These are phyloP conservation scores for Sebastes kiyomatsui DNA, from an alignment of 2,797 vertebrate genomes.

Conservation along the genomic window DNA sequence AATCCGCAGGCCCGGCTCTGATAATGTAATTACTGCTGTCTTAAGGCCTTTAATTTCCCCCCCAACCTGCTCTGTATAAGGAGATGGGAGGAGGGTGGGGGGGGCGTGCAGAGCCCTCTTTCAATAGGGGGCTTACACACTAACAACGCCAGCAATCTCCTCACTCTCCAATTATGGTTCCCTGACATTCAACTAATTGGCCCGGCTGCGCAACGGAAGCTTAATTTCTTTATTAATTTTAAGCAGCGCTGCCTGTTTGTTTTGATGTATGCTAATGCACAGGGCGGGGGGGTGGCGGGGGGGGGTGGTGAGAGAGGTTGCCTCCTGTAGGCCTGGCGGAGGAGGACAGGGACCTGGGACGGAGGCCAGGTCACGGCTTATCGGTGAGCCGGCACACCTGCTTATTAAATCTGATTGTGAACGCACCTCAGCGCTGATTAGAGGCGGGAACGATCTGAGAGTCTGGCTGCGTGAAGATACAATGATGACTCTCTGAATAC, in stretches of 20 bases:
- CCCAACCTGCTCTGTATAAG: conserved; percentile 87
- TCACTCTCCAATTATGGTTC: conserved; percentile 97
- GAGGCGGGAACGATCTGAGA: conserved; percentile 20
- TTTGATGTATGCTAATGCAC: conserved; percentile 91
- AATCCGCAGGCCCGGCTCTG: conserved; percentile 96
- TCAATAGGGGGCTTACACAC: conserved; percentile 89
- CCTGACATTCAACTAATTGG: conserved; percentile 99
- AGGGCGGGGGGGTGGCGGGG: conserved; percentile 71
- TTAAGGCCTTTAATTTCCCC: conserved; percentile 97
- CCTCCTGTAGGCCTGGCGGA: conserved; percentile 74
- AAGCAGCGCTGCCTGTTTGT: conserved; percentile 84
- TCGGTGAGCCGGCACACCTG: conserved; percentile 82
- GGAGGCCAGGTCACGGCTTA: conserved; percentile 84
- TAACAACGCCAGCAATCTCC: conserved; percentile 93
- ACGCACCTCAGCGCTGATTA: conserved; percentile 36
- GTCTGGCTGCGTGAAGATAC: conserved; percentile 7
- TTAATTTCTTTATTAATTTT: conserved; percentile 99
- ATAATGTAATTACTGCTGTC: conserved; percentile 99
- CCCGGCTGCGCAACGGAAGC: conserved; percentile 93
- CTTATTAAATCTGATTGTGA: conserved; percentile 75
- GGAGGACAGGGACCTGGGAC: conserved; percentile 71
- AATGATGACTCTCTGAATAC: conserved; percentile 2
- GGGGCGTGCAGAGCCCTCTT: conserved; percentile 82
- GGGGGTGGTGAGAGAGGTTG: conserved; percentile 79
- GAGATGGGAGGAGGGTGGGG: conserved; percentile 58